Base-by-base conservation (phyloP, 2,113 vertebrate species). In the Osmerus eperlanus region DNA sequence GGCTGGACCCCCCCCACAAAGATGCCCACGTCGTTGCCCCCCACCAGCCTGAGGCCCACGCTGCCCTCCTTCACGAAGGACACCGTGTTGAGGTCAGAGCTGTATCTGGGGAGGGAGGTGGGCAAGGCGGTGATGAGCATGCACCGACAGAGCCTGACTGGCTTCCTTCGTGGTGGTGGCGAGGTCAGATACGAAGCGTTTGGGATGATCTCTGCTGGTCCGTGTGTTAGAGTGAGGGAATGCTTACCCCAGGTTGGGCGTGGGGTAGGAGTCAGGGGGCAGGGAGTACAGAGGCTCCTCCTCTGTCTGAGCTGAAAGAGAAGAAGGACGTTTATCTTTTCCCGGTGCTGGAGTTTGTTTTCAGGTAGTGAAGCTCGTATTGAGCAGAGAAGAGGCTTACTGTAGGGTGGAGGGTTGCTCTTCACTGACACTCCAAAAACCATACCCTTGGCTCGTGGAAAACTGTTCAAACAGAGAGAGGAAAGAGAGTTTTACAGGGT, bases 21-120 rank as follows among this genome's bases (percentile, higher is more conserved):
- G 88, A 99, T 98, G 28, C 97, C 97, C 2, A 96, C 93, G 0
- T 99, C 94, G 0, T 99, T 99, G 15, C 97, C 97, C 0, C 97
- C 97, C 0, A 97, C 94, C 28, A 99, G 92, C 62, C 92, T 92
- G 66, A 99, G 88, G 18, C 97, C 97, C 0, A 97, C 77, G 0
- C 85, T 98, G 68, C 84, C 82, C 65, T 93, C 95, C 80, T 99
- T 99, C 71, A 86, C 41, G 13, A 99, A 99, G 18, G 64, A 74
- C 68, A 97, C 90, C 0, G 82, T 74, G 5, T 90, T 92, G 4
- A 92, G 66, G 64, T 90, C 91, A 0, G 94, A 93, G 73, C 94
- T 94, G 82, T 96, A 95, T 75, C 96, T 98, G 89, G n/a, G 28
- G 52, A 28, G 1, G 19, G 51, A 4, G 28, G n/a, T 13, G 7